Percentiles rank a stretch among this genome's conserved stretches.
phyloP scores from a whole-genome alignment of 2,888 invertebrate species.

The Pasiphila rectangulata region DNA sequence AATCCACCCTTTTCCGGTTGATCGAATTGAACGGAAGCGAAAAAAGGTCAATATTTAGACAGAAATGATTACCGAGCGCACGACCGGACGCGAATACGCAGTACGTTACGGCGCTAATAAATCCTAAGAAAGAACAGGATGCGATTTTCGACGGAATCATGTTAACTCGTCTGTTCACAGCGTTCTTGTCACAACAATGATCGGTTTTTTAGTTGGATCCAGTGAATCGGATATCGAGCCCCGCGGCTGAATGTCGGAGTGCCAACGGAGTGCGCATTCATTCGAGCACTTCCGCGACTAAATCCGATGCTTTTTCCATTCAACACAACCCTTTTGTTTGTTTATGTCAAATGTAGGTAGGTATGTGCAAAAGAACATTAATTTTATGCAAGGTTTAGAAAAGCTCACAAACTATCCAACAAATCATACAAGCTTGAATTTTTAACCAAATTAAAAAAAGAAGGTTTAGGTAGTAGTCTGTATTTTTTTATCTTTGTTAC shows the following conservation, averaged over 20 bases:
- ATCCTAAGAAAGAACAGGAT: slow-evolving; percentile 73
- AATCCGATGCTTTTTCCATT: slow-evolving; percentile 46
- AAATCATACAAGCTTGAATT: no score
- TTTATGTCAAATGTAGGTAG: slow-evolving; percentile 1
- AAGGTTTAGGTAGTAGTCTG: no score
- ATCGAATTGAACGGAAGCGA: slow-evolving; percentile 63
- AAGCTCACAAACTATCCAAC: background rate
- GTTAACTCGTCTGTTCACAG: slow-evolving; percentile 68
- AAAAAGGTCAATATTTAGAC: slow-evolving; percentile 79
- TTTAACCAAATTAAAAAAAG: no score
- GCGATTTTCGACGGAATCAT: slow-evolving; percentile 71
- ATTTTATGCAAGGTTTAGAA: background rate
- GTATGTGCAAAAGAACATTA: slow-evolving; percentile 1
- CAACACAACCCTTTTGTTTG: slow-evolving; percentile 36
- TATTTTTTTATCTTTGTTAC: no score
- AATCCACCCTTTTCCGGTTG: slow-evolving; percentile 63
- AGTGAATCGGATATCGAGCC: slow-evolving; percentile 65
- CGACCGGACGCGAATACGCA: slow-evolving; percentile 67
- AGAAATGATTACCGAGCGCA: slow-evolving; percentile 67
- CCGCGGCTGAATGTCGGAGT: slow-evolving; percentile 44
- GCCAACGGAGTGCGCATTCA: slow-evolving; percentile 55
- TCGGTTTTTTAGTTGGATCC: slow-evolving; percentile 45
- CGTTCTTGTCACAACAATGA: slow-evolving; percentile 64
- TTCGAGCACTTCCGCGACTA: slow-evolving; percentile 56
- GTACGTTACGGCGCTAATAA: slow-evolving; percentile 63